phyloP scores from a whole-genome alignment of 2,113 vertebrate genomes.

The Anolis sagrei region DNA sequence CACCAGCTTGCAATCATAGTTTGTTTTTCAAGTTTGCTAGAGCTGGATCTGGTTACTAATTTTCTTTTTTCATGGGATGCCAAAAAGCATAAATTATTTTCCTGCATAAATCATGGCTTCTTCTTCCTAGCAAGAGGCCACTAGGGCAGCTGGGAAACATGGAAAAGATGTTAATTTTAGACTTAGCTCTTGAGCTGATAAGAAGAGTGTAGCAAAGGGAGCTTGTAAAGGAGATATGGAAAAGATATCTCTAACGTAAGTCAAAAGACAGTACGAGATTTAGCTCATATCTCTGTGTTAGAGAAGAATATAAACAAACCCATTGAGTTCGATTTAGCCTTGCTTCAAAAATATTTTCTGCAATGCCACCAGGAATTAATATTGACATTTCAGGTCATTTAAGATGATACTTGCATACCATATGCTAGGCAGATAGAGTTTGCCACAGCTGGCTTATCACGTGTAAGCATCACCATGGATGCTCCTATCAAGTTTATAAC shows the following conservation, averaged over 20 bases:
- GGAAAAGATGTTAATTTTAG: slow-evolving; percentile 58
- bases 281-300: slow-evolving; percentile 38
- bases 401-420: slow-evolving; percentile 64
- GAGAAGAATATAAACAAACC: slow-evolving; percentile 58
- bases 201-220: slow-evolving; percentile 48
- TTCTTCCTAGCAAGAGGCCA: slow-evolving; percentile 27
- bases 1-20: slow-evolving; percentile 56
- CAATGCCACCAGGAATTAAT: slow-evolving; percentile 37
- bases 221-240: neutral
- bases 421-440: slow-evolving; percentile 28
- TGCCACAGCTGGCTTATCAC: slow-evolving; percentile 39
- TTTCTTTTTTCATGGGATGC: slow-evolving; percentile 32
- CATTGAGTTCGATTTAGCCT: slow-evolving; percentile 48
- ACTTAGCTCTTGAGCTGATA: slow-evolving; percentile 62
- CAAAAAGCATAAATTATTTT: slow-evolving; percentile 49
- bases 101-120: slow-evolving; percentile 44
- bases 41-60: slow-evolving; percentile 60
- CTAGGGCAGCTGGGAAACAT: slow-evolving; percentile 46
- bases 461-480: slow-evolving; percentile 37
- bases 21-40: slow-evolving; percentile 62
- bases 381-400: slow-evolving; percentile 67
- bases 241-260: slow-evolving; percentile 27
- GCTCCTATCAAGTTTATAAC: slow-evolving; percentile 43
- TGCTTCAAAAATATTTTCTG: slow-evolving; percentile 61
- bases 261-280: slow-evolving; percentile 37